Evolutionary conservation across 2,888 invertebrate genomes (phyloP), one percentile per base, ranked within the genome.

Genomic region (Andrena haemorrhoa): DNA sequence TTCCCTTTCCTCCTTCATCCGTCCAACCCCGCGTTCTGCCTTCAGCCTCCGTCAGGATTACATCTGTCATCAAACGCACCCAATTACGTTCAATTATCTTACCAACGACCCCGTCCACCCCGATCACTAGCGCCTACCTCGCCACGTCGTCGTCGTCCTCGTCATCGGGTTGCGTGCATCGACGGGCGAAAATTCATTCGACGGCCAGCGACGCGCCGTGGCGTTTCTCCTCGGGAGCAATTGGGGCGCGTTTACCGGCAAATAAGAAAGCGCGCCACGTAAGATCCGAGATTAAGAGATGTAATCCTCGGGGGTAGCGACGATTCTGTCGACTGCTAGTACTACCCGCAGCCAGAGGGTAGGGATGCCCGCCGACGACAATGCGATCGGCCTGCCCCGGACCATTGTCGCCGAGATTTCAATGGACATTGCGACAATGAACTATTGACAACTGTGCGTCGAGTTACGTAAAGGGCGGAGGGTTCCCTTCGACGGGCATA

Each of bases 61-160:
- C 92, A 92, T 93, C 93, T 93, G 92, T 93, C 93, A 92, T 92
- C 92, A 91, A 91, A 87, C 89, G 88, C 90, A 89, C 84, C 91
- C 91, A 92, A 92, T 92, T 93, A 92, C 89, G 89, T 86, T 89
- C 91, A 92, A 92, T 93, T 92, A 93, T 90, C 85, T 69, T 84
- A 71, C 69, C 71, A 82, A 82, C 84, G 73, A 68, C 70, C 78
- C 65, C 70, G 66, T 71, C 72, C 72, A 35, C 68, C 53, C 23
- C 51, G 53, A 65, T 74, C 72, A 63, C 63, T 26, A 56, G 10
- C 51, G 23, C 60, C 58, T 47, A 29, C 35, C 56, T 23, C 35
- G 63, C 29, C 12, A 8, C 47, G 49, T n/a, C 51, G 31, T 31
- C n/a, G 58, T 41, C 41, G 41, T 6, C 51, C 35, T 60, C 60